Evolutionary conservation across 2,113 vertebrate genomes (phyloP).

Genomic region (Ochotona curzoniae): DNA sequence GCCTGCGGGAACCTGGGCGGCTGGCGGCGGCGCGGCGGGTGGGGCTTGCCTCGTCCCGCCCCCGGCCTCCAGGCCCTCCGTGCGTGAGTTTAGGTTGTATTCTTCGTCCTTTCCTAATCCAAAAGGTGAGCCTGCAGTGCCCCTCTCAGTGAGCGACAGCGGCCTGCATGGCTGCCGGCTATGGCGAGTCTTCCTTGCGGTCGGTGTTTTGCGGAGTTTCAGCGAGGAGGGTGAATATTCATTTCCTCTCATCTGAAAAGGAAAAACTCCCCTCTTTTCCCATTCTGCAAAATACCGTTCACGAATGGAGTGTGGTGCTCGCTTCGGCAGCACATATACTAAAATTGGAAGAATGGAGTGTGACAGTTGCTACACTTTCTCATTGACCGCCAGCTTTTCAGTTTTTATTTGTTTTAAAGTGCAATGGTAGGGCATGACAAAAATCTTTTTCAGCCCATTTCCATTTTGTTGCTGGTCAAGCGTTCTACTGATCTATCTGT

Average conservation of each 20-base stretch:
- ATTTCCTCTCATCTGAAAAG: neutral
- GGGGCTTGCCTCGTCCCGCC: neutral
- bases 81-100: neutral
- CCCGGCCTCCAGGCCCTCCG: accelerated
- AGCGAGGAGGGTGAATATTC: neutral
- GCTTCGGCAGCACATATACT: no score
- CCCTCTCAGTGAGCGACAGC: neutral
- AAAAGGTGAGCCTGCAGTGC: neutral
- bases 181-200: neutral
- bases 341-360: neutral
- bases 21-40: neutral
- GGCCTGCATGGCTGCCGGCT: neutral
- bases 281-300: neutral
- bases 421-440: neutral
- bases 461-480: neutral
- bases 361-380: neutral
- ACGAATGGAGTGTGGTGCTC: neutral
- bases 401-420: neutral
- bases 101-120: neutral
- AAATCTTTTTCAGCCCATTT: neutral
- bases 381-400: neutral
- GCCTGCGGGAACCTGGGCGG: accelerated
- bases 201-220: neutral
- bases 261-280: neutral
- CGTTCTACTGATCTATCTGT: neutral